Evolutionary conservation across 1,140 invertebrate species (phyloP), one percentile per base, ranked within the genome.

Genomic region (Halesus radiatus): DNA sequence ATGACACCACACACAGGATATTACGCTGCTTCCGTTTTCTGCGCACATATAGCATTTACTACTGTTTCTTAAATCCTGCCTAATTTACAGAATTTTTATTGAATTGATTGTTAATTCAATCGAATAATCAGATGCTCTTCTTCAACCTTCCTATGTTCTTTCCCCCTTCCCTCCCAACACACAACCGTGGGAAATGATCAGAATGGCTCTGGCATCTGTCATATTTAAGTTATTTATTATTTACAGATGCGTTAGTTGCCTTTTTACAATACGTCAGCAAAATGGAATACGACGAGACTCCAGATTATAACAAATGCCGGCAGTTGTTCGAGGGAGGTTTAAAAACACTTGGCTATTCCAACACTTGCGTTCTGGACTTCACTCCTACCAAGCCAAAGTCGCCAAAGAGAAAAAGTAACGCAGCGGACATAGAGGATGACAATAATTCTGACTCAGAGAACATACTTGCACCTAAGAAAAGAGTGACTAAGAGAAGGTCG

Each of bases 231-330:
- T 22, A 56, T n/a, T 68, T 68, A 29, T 56, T 84, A 32, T 60
- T 84, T 89, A 83, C 88, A 92, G 92, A 89, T 76, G 88, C 90
- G 8, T 84, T 96, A 16, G 87, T 89, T 52, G 91, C 94, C 54
- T 96, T 92, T 86, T 89, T 97, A 80, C 91, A 93, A 74, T 94
- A 95, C 85, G 92, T 96, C 0, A 88, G 91, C 45, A 91, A 92
- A 56, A 81, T 97, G 84, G 89, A 92, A 62, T 94, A 95, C 86
- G 92, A 95, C 82, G 92, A 94, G 60, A 88, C 88, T 58, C 94
- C 96, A 0, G 92, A 96, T 84, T 97, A 96, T 86, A 88, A 92
- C n/a, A 91, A 92, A 81, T 93, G 94, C 80, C 90, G 91, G 62
- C 89, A 90, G 58, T 87, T 95, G 15, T 93, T 96, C 73, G 85